Conservation (phyloP, 2,888 invertebrate genomes). For the Cynaeus angustus region DNA sequence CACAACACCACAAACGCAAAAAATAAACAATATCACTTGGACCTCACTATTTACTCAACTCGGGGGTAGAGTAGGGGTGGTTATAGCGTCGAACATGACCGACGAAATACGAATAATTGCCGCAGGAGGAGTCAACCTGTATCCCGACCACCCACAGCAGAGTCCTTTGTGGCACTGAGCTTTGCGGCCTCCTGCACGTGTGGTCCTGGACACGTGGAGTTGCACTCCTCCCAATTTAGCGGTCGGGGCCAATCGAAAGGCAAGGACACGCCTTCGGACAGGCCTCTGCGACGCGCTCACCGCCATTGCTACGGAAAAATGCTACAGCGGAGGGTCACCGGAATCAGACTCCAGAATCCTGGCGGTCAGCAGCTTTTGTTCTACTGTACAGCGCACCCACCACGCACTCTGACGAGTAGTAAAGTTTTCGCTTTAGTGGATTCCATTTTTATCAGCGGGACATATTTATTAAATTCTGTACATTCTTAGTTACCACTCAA, state of each 20-base stretch:
- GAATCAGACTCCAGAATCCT: slow-evolving; percentile 2
- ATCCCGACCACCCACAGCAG: slow-evolving; percentile 69
- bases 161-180: slow-evolving; percentile 67
- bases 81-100: slow-evolving; percentile 62
- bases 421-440: too few relatives aligned
- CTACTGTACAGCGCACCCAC: background rate
- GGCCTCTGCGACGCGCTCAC: slow-evolving; percentile 46
- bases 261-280: slow-evolving; percentile 61
- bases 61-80: slow-evolving; percentile 68
- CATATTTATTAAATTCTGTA: too few relatives aligned
- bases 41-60: slow-evolving; percentile 67
- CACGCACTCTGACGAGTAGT: too few relatives aligned
- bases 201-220: slow-evolving; percentile 68
- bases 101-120: slow-evolving; percentile 61
- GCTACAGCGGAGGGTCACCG: slow-evolving; percentile 6
- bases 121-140: slow-evolving; percentile 66
- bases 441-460: too few relatives aligned
- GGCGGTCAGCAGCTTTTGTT: background rate
- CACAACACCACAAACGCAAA: slow-evolving; percentile 67
- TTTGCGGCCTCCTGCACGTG: slow-evolving; percentile 64
- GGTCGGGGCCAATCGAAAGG: slow-evolving; percentile 60
- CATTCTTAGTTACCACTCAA: too few relatives aligned
- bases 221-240: slow-evolving; percentile 59
- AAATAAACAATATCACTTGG: slow-evolving; percentile 71
- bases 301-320: slow-evolving; percentile 67